Percentiles rank a stretch among this genome's conserved stretches.
Evolutionary conservation across 1,140 invertebrate genomes (phyloP).

Genomic region (Coenobita brevimanus): DNA sequence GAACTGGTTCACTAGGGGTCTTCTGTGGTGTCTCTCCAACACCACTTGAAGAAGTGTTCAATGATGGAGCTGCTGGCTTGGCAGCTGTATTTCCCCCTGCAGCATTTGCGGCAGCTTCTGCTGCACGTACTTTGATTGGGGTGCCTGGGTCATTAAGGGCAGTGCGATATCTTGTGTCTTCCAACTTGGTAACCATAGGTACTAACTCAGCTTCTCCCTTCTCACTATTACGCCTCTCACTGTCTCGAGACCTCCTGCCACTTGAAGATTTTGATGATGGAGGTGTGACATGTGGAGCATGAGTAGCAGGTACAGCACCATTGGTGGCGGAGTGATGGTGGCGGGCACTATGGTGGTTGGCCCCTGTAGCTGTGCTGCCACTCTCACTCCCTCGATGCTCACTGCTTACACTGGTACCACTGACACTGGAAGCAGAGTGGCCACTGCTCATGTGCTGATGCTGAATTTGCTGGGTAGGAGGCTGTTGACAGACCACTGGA

Average conservation of each 20-base stretch:
- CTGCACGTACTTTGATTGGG: constrained; percentile 40
- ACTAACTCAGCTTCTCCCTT: constrained; percentile 41
- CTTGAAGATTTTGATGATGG: constrained; percentile 41
- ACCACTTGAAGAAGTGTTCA: constrained; percentile 20
- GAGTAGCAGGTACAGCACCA: constrained; percentile 42
- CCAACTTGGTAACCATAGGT: constrained; percentile 54
- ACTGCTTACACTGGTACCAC: constrained; percentile 50
- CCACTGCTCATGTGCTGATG: constrained; percentile 49
- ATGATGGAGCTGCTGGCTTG: constrained; percentile 18
- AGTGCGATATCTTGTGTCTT: constrained; percentile 44
- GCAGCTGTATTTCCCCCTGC: background rate
- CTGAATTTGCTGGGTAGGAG: constrained; percentile 26
- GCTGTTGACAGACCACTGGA: constrained; percentile 51
- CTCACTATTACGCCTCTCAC: constrained; percentile 43
- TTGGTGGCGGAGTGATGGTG: constrained; percentile 44
- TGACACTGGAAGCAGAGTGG: constrained; percentile 25
- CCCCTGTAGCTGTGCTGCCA: background rate
- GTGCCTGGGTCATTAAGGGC: constrained; percentile 47
- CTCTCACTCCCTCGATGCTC: constrained; percentile 37
- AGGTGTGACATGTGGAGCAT: constrained; percentile 30
- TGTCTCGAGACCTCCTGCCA: constrained; percentile 42
- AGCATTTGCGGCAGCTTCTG: constrained; percentile 35
- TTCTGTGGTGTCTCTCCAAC: constrained; percentile 32
- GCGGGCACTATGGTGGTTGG: constrained; percentile 43
- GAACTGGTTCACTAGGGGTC: constrained; percentile 19